Evolutionary conservation across 2,888 invertebrate species (phyloP), one percentile per base, ranked within the genome.

Genomic region (Acleris sparsana): DNA sequence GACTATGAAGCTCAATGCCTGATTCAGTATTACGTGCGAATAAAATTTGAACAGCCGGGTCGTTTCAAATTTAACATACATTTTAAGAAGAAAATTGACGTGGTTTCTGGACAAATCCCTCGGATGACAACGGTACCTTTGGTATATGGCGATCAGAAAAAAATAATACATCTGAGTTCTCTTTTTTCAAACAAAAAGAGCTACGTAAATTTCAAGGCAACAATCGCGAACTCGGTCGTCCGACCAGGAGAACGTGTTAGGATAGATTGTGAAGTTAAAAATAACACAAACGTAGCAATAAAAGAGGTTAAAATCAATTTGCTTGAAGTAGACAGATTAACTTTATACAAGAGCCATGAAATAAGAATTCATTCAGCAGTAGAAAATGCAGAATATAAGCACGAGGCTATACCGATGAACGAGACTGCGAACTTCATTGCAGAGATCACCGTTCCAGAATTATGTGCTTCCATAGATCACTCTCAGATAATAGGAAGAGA

Each of bases 401-500:
- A 33, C 33, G 33, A 33, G 33, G 33, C 9, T 33, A 33, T 63
- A 58, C 25, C 18, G 9, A 17, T 29, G 16, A 52, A 52, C 0
- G 52, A 58, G 20, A 58, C 29, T 33, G 52, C 18, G 20, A 53
- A 44, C 6, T 63, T 58, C 46, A 33, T 53, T 29, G 46, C 33
- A 13, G 52, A 58, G 46, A n/a, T 63, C 11, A 29, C n/a, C n/a
- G 25, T 63, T 33, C 63, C 58, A 9, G 44, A 46, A 29, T 22
- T 55, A 20, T 63, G 52, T 17, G 63, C 46, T 46, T 63, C 63
- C n/a, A 52, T 53, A 5, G 63, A 63, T n/a, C 58, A 63, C 29
- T 63, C 57, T 18, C 52, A 58, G 33, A 53, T 63, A 17, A 43
- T 63, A 29, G 49, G 25, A 13, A 29, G 63, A 33, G 63, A 63